A percentile compares a stretch with the other conserved stretches of the same genome.
Conservation (phyloP, 1,140 invertebrate genomes). For the Hetaerina americana region DNA sequence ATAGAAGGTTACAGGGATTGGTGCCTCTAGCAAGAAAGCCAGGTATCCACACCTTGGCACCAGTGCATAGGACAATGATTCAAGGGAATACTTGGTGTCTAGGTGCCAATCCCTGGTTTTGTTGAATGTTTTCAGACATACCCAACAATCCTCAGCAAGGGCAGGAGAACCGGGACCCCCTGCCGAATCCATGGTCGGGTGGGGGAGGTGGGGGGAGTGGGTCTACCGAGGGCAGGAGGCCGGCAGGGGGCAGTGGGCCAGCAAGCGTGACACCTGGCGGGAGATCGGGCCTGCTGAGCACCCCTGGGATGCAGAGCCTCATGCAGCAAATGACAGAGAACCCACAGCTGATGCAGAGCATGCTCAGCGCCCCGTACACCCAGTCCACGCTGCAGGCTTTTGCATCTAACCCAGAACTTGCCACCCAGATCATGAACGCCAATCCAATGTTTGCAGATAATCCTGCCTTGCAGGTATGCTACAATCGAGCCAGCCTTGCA, state of each 20-base stretch:
- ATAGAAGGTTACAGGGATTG: no score
- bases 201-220: conserved; percentile 21
- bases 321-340: conserved; percentile 89
- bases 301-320: conserved; percentile 77
- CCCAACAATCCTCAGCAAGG: conserved; percentile 62
- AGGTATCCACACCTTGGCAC: no score
- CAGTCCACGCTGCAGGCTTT: conserved; percentile 78
- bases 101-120: no score
- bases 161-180: conserved; percentile 85
- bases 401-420: conserved; percentile 70
- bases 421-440: conserved; percentile 57
- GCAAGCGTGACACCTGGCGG: conserved; percentile 8
- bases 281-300: conserved; percentile 39
- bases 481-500: no score
- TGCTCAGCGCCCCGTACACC: conserved; percentile 82
- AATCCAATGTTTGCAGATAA: conserved; percentile 84
- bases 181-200: conserved; percentile 90
- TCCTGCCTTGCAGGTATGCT: conserved; percentile 65
- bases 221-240: no score
- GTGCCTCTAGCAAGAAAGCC: no score
- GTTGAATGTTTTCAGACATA: conserved; percentile 29
- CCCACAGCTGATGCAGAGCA: conserved; percentile 79
- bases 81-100: no score
- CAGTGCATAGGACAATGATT: no score
- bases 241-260: conserved; percentile 16